Conservation (phyloP, 92 coral and sea anemone genomes). For the Nematostella vectensis region DNA sequence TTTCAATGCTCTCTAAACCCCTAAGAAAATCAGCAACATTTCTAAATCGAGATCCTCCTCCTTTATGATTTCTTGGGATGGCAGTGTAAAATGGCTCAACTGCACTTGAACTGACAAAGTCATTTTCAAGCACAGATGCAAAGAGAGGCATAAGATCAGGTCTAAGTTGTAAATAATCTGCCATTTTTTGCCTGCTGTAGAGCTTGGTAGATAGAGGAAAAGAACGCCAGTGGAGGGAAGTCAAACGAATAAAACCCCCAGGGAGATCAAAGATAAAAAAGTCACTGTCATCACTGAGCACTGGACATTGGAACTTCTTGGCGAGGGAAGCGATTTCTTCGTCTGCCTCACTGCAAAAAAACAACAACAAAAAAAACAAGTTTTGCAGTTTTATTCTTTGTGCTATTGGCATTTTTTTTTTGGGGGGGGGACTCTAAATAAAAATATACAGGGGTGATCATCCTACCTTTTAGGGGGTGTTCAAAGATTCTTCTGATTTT, state of each 20-base stretch:
- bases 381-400: neutral
- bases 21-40: constrained; percentile 46
- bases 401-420: neutral
- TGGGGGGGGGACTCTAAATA: no score
- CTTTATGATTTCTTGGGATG: constrained; percentile 13
- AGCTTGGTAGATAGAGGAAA: constrained; percentile 27
- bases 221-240: constrained; percentile 31
- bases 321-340: constrained; percentile 45
- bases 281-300: constrained; percentile 48
- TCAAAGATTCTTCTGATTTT: no score
- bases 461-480: no score
- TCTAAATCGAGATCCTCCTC: constrained; percentile 21
- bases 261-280: constrained; percentile 43
- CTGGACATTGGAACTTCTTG: constrained; percentile 34
- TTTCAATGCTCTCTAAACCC: constrained; percentile 15
- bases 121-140: constrained; percentile 87
- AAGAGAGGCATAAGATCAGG: constrained; percentile 51
- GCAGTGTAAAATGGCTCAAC: constrained; percentile 40
- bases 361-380: neutral
- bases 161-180: constrained; percentile 44
- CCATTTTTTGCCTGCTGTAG: constrained; percentile 40
- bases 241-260: constrained; percentile 74
- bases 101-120: constrained; percentile 40
- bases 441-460: no score
- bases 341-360: constrained; percentile 46